phyloP scores from a whole-genome alignment of 2,888 invertebrate genomes.

The Caenorhabditis sp. region DNA sequence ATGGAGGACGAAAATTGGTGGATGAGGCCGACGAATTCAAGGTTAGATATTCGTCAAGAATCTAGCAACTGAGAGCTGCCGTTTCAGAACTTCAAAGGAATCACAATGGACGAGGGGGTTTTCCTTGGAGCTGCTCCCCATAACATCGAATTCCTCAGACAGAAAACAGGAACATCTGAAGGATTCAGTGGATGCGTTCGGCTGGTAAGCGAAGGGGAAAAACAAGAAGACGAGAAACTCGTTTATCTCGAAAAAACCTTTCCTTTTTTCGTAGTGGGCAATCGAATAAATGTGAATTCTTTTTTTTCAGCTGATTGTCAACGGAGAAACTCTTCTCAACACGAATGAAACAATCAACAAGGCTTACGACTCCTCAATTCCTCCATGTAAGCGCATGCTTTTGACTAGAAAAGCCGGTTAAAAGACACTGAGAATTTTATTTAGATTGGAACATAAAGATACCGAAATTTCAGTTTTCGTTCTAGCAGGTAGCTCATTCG shows the following conservation, averaged over 20 bases:
- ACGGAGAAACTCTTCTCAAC: conserved; percentile 69
- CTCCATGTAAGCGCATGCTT: conserved; percentile 47
- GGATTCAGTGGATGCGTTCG: conserved; percentile 73
- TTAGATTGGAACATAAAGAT: not conserved
- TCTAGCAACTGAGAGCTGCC: too few species aligned
- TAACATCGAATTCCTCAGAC: conserved; percentile 70
- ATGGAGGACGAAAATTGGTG: conserved; percentile 54
- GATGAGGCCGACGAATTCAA: conserved; percentile 69
- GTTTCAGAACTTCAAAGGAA: conserved; percentile 75
- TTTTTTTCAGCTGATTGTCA: conserved; percentile 64
- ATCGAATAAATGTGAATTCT: conserved; percentile 3
- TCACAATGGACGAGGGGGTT: conserved; percentile 73
- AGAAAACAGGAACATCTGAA: conserved; percentile 65
- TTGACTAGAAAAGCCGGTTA: too few species aligned
- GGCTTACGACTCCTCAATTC: conserved; percentile 59
- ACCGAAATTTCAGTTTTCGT: conserved; percentile 12
- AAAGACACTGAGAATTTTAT: too few species aligned
- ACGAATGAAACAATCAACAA: conserved; percentile 64
- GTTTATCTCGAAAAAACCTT: conserved; percentile 22
- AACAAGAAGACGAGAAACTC: conserved; percentile 29
- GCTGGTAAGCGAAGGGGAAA: conserved; percentile 45
- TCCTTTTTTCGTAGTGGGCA: conserved; percentile 10
- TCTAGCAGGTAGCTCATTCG: too few species aligned
- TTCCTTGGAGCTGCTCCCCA: conserved; percentile 75
- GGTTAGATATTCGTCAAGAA: conserved; percentile 27